Base-by-base conservation (phyloP, 2,888 invertebrate species). In the Cephonodes hylas region DNA sequence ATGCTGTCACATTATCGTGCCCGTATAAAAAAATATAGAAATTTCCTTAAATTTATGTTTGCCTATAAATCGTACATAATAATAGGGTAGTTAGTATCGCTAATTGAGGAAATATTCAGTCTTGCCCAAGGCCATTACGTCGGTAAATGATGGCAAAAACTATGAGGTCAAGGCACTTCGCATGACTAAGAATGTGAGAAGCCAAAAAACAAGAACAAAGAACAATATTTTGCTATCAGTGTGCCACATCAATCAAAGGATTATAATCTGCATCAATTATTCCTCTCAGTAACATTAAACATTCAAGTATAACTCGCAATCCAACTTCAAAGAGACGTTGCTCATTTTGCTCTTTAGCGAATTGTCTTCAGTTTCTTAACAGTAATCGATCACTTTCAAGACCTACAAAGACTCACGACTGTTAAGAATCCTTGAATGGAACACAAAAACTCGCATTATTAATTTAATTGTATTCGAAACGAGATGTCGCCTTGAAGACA, bases 401-500 rank as follows among this genome's bases (percentile, higher is more conserved):
- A 66, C 64, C 61, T 68, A 74, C 79, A 76, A 74, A 72, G 76
- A 58, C 45, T 25, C 60, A 61, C 57, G 58, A 61, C 58, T 38
- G 58, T 76, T 74, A 74, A 73, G 73, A 76, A 84, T 83, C 83
- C 84, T 85, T 87, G 87, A 88, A 90, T 87, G 87, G 83, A 79
- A 72, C 79, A 86, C 84, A 88, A 88, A 87, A 87, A 87, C 80
- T 79, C 76, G 72, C 83, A 82, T 86, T 84, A 87, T 83, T 81
- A 82, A 84, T 86, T 84, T 86, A 81, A 85, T 88, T 87, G 85
- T 86, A 79, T 81, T 81, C 82, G 72, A 83, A 85, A 80, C 83
- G 80, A 85, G 84, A 87, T 87, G 87, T 88, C 84, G 82, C 89
- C 86, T 88, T 85, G 84, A 86, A 81, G 80, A 85, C 85, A 84